A percentile compares a stretch with the other conserved stretches of the same genome.
These are phyloP conservation scores for Diadegma fenestrale DNA, from an alignment of 2,888 invertebrate species.

Conservation along the genomic window DNA sequence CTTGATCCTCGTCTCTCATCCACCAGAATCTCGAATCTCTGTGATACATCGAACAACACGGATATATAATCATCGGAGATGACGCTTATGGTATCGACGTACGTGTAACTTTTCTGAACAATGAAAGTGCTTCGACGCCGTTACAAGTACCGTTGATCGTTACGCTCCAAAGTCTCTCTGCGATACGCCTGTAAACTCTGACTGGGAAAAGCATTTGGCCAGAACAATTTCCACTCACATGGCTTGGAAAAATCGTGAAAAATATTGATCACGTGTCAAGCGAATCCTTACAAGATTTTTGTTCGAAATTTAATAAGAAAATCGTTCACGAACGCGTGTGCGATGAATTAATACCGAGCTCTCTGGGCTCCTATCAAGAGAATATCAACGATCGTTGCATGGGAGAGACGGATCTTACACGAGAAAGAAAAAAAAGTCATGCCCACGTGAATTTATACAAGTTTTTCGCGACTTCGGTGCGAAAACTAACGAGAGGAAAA, in stretches of 20 bases:
- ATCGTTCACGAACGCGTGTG: neutral
- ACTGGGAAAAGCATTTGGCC: neutral
- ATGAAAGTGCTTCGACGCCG: constrained; percentile 76
- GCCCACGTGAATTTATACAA: constrained; percentile 13
- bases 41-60: constrained; percentile 52
- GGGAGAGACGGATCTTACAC: neutral
- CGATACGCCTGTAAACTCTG: neutral
- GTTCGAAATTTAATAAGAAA: neutral
- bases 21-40: constrained; percentile 17
- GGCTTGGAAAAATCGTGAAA: neutral
- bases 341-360: constrained; percentile 24
- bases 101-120: constrained; percentile 28
- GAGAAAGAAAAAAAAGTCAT: constrained; percentile 12
- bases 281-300: neutral
- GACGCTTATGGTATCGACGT: constrained; percentile 8
- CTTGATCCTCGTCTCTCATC: neutral
- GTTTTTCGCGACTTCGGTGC: constrained; percentile 5
- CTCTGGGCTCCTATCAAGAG: constrained; percentile 30
- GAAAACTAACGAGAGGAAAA: constrained; percentile 38
- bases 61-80: constrained; percentile 40
- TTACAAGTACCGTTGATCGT: constrained; percentile 80
- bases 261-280: neutral
- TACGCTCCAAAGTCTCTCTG: constrained; percentile 22
- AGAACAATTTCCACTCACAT: neutral
- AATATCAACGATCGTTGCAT: constrained; percentile 50